Conservation (phyloP, 2,113 vertebrate species). For the Deroptyus accipitrinus region DNA sequence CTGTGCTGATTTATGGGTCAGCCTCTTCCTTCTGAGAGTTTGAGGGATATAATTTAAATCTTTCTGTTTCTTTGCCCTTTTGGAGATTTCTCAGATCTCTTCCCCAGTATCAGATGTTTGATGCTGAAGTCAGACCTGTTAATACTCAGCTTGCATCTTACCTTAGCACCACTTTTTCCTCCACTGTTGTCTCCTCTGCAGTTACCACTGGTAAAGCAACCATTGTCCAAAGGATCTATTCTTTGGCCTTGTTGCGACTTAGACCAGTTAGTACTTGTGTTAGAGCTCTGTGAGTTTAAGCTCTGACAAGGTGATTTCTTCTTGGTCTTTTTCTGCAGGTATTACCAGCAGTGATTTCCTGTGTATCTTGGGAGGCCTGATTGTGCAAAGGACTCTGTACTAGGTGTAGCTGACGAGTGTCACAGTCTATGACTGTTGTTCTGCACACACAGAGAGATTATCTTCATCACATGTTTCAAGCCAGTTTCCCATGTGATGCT, state of each 20-base stretch:
- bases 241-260: background rate
- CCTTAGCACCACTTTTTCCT: background rate
- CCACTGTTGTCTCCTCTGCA: background rate
- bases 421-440: background rate
- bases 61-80: background rate
- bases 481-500: background rate
- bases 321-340: background rate
- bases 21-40: background rate
- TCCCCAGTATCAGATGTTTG: background rate
- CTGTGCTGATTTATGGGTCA: background rate
- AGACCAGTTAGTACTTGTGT: background rate
- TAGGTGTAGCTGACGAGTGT: background rate
- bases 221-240: background rate
- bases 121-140: background rate
- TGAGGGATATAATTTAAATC: background rate
- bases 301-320: background rate
- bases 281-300: background rate
- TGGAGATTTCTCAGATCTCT: background rate
- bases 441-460: background rate
- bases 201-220: background rate
- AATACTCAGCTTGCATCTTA: background rate
- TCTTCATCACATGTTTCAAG: background rate
- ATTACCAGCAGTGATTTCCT: background rate
- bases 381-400: background rate
- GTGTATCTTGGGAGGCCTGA: background rate